Conservation (phyloP, 1,140 invertebrate genomes). For the Portunus trituberculatus region DNA sequence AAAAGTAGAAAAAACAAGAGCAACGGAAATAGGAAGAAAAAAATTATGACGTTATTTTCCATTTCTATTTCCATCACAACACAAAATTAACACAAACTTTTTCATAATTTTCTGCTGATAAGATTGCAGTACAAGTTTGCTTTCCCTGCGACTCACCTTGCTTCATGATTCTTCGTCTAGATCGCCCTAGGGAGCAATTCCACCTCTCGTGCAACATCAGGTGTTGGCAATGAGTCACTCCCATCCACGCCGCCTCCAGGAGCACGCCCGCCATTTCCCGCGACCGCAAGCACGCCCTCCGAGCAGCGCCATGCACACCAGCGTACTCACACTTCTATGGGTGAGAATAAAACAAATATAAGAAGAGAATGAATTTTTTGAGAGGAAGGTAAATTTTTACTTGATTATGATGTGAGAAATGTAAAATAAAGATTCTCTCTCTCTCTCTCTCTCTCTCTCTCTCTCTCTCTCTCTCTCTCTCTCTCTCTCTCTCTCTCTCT, state of each 20-base stretch:
- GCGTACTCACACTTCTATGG: conserved; percentile 56
- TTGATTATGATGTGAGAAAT: neutral
- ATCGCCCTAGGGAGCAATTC: conserved; percentile 67
- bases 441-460: neutral
- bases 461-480: neutral
- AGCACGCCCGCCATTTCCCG: conserved; percentile 59
- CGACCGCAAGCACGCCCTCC: conserved; percentile 43
- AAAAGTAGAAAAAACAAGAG: too few relatives aligned
- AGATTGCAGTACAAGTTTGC: neutral
- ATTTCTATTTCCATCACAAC: neutral
- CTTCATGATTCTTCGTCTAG: conserved; percentile 52
- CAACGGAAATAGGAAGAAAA: too few relatives aligned
- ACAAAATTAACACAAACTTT: too few relatives aligned
- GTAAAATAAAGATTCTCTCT: neutral
- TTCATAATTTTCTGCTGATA: neutral
- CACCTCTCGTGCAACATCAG: conserved; percentile 63
- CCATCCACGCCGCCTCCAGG: conserved; percentile 70
- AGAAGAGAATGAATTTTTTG: too few relatives aligned
- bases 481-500: neutral
- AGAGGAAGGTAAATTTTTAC: too few relatives aligned
- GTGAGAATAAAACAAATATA: neutral
- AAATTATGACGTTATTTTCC: too few relatives aligned
- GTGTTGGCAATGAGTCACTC: conserved; percentile 50
- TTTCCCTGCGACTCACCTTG: conserved; percentile 54
- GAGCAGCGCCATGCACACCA: conserved; percentile 52